Evolutionary conservation across 2,113 vertebrate species (phyloP), one percentile per base, ranked within the genome.

Genomic region (Cyanistes caeruleus): DNA sequence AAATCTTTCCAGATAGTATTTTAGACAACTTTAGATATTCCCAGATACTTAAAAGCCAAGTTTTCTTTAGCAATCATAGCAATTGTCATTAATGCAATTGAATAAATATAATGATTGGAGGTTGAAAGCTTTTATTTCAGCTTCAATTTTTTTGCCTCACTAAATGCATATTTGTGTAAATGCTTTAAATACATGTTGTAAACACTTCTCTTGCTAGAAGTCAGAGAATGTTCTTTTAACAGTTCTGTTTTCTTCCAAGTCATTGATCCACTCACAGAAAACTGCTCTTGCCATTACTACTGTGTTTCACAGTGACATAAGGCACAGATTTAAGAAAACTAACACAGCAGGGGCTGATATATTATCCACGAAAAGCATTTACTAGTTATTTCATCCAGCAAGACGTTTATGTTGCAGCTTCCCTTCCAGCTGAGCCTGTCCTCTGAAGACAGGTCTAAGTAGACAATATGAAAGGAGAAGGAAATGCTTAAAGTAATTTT

Each of bases 351-450:
- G 88, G 25, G 33, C n/a, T 70, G 64, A 1, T 84, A 90, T 56
- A 80, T 44, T 80, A 74, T 18, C 72, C 56, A 64, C 10, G 2
- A 59, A 94, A 92, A 94, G 75, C 72, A 90, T 91, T 87, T 83
- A 85, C 78, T 55, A 85, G 81, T 95, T 94, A 80, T 94, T 93
- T 78, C 72, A 95, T 93, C 39, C 86, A 88, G 79, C 79, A 81
- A 91, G 65, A 96, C 11, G 6, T 77, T 93, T 90, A 59, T 35
- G 35, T 46, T 95, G 56, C 56, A 95, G 83, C 85, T 93, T 93
- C 88, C 64, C 68, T 60, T 95, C 79, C 90, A 96, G 83, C 93
- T 90, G 60, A 89, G 85, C 60, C 19, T 81, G 75, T 67, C 52
- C 25, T 83, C 79, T 56, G 27, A 58, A 73, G 84, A 78, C 35